phyloP scores from a whole-genome alignment of 2,113 vertebrate genomes.

The Xenopus laevis region DNA sequence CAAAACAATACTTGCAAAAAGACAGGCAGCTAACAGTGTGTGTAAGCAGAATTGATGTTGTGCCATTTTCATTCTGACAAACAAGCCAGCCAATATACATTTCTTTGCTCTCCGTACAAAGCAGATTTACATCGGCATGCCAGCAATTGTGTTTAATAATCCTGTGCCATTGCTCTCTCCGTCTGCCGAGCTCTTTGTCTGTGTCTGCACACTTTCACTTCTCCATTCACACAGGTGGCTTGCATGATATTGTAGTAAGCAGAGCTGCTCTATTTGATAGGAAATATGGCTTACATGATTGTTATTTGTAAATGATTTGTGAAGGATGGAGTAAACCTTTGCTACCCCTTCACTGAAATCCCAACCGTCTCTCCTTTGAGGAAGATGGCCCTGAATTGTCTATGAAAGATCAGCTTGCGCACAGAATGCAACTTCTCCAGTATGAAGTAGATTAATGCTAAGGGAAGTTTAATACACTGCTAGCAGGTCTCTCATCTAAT shows the following conservation, averaged over 20 bases:
- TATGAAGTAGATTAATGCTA: background rate
- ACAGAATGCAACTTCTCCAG: background rate
- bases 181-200: background rate
- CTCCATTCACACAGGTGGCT: conserved; percentile 27
- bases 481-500: too few relatives aligned
- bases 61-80: too few relatives aligned
- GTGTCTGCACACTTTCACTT: background rate
- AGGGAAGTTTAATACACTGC: too few relatives aligned
- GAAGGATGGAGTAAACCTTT: background rate
- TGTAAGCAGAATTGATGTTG: too few relatives aligned
- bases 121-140: too few relatives aligned
- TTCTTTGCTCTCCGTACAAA: too few relatives aligned
- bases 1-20: too few relatives aligned
- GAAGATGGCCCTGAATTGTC: background rate
- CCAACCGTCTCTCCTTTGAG: background rate
- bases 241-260: background rate
- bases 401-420: background rate
- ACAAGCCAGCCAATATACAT: too few relatives aligned
- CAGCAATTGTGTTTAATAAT: too few relatives aligned
- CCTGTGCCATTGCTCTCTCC: background rate
- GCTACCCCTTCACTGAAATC: background rate
- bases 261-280: background rate
- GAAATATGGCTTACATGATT: background rate
- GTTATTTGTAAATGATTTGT: conserved; percentile 9
- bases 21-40: too few relatives aligned